Base-by-base conservation (phyloP, 2,888 invertebrate genomes). In the Gortyna flavago region DNA sequence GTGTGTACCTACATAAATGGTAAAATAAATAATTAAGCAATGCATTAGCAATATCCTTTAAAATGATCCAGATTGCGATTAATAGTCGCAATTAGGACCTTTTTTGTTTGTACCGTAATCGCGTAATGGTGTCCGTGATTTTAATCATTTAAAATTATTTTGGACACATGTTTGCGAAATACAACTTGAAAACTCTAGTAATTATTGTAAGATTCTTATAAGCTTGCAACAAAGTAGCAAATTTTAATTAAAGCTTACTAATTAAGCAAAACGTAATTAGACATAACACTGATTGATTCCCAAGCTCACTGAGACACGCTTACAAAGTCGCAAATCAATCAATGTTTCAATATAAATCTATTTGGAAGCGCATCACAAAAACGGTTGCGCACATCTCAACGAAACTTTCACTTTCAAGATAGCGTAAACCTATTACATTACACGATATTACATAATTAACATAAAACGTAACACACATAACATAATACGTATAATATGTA, bases 381-480 rank as follows among this genome's bases (percentile, higher is more conserved):
- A 77, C 48, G 18, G 41, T 29, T 67, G 21, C 41, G 35, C 16
- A 82, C n/a, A 41, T n/a, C 11, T 35, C 6, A 48, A 64, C 1
- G 32, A 69, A 25, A 81, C 78, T 81, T 83, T 78, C 78, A 41
- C 72, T 83, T 64, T 68, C 41, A 72, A 79, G 7, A 72, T 38
- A 35, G 61, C 32, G 54, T 51, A 38, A 48, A 68, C 32, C 16
- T 57, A 77, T 83, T 83, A 81, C 16, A 75, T 75, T 66, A 57
- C n/a, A 73, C 7, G 13, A 3, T 57, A 21, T 79, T 62, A 79
- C 11, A 8, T 41, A 64, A 67, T 38, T 61, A 25, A 21, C 35
- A 41, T 35, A 41, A 41, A 41, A 41, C 41, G 41, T 41, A 41
- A 41, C 2, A 41, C 41, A 41, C 11, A 41, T 41, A 11, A 25